Evolutionary conservation across 37 sponge, comb jelly and placozoan genomes (phyloP), one percentile per base, ranked within the genome.

Genomic region (Mnemiopsis leidyi): DNA sequence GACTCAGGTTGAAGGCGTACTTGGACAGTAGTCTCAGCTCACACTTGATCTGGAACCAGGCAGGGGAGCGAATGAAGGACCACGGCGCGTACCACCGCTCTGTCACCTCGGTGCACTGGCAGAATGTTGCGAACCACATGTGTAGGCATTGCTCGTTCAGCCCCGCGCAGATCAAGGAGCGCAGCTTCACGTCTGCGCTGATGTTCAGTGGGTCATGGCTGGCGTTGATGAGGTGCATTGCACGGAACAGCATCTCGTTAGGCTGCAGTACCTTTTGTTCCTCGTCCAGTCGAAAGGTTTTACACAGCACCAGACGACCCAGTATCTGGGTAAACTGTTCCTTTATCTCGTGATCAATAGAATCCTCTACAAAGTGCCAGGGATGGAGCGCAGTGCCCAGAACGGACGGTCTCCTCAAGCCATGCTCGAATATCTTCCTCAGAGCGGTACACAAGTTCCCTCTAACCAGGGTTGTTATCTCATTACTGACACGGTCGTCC

Each of bases 21-120:
- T 77, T 77, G 18, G 79, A 77, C 18, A 77, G 79, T 20, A 77
- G 79, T 34, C 94, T 39, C 25, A 94, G 92, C 33, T 94, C 94
- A n/a, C 94, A 94, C 92, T 94, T 94, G 31, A 94, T 68, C 76
- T 94, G 94, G 38, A 94, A 69, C 94, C 94, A 94, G 29, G 92
- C 94, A 33, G 94, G 94, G 36, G 92, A 85, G n/a, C 94, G 68
- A 0, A 94, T 90, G 92, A 68, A 94, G 28, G 94, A 94, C 75
- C 73, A 90, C 29, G 92, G 69, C 20, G 85, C 73, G 92, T 94
- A 94, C 94, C 94, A 77, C 20, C 79, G 79, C 35, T 77, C 69
- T 25, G 83, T 92, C 29, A 92, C 39, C 25, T 93, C 92, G 1
- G 38, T 38, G 61, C 69, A 92, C 39, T 38, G 69, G 32, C 94